phyloP scores from a whole-genome alignment of 1,140 invertebrate genomes.

The Drosophila subobscura region DNA sequence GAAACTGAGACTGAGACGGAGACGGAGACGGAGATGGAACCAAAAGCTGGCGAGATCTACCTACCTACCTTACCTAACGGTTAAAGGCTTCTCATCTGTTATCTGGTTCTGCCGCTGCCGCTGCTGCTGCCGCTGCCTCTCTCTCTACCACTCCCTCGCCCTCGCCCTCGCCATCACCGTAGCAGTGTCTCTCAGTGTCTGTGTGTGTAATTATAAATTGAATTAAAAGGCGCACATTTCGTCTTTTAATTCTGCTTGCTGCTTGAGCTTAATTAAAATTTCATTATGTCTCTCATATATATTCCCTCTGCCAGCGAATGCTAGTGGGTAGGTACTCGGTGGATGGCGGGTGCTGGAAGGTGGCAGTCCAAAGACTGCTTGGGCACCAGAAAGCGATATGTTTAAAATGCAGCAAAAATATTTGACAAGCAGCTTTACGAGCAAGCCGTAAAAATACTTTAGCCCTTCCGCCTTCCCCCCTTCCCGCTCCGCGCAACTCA shows the following conservation, averaged over 20 bases:
- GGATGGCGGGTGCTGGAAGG: constrained; percentile 6
- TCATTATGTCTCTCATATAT: constrained; percentile 69
- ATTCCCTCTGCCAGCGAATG: constrained; percentile 17
- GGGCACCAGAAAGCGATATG: constrained; percentile 27
- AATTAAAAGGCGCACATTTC: constrained; percentile 74
- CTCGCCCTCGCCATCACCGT: too few relatives aligned
- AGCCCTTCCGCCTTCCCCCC: background rate
- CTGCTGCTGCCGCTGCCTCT: constrained; percentile 19
- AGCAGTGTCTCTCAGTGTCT: constrained; percentile 2
- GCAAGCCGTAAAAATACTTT: constrained; percentile 74
- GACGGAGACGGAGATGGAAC: background rate
- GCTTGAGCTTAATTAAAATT: constrained; percentile 78
- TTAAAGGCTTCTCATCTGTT: background rate
- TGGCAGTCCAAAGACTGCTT: background rate
- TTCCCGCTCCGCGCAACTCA: background rate
- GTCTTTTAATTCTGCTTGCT: constrained; percentile 60
- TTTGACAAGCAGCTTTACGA: constrained; percentile 78
- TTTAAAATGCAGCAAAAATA: constrained; percentile 75
- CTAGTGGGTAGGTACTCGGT: background rate
- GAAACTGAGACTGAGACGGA: background rate
- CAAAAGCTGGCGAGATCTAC: constrained; percentile 2
- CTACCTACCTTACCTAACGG: constrained; percentile 7
- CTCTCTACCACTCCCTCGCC: too few relatives aligned
- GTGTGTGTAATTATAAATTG: constrained; percentile 75
- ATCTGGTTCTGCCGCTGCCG: background rate